These are phyloP conservation scores for Euura saliciscinereae DNA, from an alignment of 1,140 invertebrate species.

Conservation along the genomic window DNA sequence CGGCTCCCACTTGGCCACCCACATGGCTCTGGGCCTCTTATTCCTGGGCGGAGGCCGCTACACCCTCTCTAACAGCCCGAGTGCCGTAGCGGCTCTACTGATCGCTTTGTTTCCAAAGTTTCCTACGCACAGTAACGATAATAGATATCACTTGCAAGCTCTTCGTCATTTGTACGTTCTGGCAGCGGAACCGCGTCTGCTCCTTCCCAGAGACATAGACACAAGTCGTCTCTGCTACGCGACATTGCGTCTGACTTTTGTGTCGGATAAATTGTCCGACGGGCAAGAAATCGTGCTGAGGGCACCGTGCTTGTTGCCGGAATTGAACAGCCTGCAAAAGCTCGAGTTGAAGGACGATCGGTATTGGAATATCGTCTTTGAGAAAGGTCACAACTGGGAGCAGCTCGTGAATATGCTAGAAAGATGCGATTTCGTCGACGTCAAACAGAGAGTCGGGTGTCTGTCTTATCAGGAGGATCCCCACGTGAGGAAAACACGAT, in stretches of 20 bases:
- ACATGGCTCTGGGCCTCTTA: slow-evolving; percentile 90
- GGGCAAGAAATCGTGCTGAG: slow-evolving; percentile 65
- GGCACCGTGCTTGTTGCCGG: slow-evolving; percentile 87
- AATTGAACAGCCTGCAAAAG: slow-evolving; percentile 76
- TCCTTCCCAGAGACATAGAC: slow-evolving; percentile 87
- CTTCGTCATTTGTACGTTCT: slow-evolving; percentile 94
- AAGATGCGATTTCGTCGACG: slow-evolving; percentile 75
- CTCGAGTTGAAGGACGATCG: slow-evolving; percentile 82
- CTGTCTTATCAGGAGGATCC: slow-evolving; percentile 89
- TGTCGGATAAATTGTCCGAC: slow-evolving; percentile 59
- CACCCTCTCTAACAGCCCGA: slow-evolving; percentile 83
- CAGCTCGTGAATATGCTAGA: slow-evolving; percentile 75
- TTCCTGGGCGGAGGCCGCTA: slow-evolving; percentile 93
- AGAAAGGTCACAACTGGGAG: slow-evolving; percentile 82
- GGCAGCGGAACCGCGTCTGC: slow-evolving; percentile 85
- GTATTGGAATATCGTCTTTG: slow-evolving; percentile 88
- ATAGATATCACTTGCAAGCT: slow-evolving; percentile 95
- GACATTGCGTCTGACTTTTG: slow-evolving; percentile 69
- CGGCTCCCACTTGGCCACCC: slow-evolving; percentile 92
- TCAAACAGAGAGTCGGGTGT: slow-evolving; percentile 89
- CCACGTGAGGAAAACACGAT: slow-evolving; percentile 55
- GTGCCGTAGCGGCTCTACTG: slow-evolving; percentile 85
- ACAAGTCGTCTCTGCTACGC: slow-evolving; percentile 81
- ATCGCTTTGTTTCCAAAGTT: slow-evolving; percentile 97
- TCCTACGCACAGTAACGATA: slow-evolving; percentile 95